Conservation (phyloP, 1,140 invertebrate genomes). For the Temnothorax longispinosus region DNA sequence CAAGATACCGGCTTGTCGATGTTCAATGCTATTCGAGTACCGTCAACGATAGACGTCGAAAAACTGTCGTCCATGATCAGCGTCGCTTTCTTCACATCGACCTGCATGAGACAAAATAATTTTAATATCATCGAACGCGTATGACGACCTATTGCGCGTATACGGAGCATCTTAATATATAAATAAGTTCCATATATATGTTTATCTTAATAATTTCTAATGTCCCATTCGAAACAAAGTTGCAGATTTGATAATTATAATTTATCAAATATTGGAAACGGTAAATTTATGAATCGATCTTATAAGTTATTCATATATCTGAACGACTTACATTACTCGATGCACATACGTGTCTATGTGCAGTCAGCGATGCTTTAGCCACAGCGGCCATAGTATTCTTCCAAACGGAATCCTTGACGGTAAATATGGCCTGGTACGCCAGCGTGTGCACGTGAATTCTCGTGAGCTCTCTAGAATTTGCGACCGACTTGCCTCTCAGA, state of each 20-base stretch:
- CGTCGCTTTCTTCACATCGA: conserved; percentile 90
- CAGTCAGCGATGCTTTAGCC: conserved; percentile 94
- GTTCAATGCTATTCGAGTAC: conserved; percentile 88
- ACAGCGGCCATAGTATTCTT: conserved; percentile 92
- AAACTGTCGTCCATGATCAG: conserved; percentile 95
- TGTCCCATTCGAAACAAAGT: conserved; percentile 7
- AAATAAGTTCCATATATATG: neutral
- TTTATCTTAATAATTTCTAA: neutral
- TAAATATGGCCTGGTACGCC: conserved; percentile 94
- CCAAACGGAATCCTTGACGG: conserved; percentile 89
- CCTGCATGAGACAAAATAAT: conserved; percentile 80
- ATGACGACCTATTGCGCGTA: neutral
- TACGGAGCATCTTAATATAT: neutral
- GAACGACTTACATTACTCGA: conserved; percentile 86
- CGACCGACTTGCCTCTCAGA: conserved; percentile 82
- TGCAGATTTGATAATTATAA: neutral
- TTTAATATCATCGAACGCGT: neutral
- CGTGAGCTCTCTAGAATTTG: conserved; percentile 87
- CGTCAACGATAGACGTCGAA: conserved; percentile 87
- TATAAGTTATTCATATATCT: neutral
- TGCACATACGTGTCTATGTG: conserved; percentile 95
- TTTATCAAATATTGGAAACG: neutral
- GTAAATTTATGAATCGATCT: no score
- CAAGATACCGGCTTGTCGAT: conserved; percentile 93
- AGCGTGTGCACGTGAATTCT: conserved; percentile 95